A percentile compares a stretch with the other conserved stretches of the same genome.
phyloP scores from a whole-genome alignment of 2,797 vertebrate species.

The Acanthurus tractus region DNA sequence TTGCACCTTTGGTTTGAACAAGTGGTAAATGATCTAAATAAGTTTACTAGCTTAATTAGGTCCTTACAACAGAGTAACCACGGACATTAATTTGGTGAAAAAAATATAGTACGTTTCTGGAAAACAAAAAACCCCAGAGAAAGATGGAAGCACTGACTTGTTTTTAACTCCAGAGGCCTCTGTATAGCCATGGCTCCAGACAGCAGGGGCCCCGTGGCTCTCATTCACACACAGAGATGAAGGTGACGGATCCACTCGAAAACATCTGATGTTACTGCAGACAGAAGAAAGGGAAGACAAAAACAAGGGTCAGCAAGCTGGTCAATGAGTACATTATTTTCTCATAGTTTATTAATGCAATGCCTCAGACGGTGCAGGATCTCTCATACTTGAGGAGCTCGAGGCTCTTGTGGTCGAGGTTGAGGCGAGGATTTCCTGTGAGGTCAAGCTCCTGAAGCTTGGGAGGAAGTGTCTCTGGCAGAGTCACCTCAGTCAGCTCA shows the following conservation, averaged over 20 bases:
- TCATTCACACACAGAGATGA: slow-evolving; percentile 86
- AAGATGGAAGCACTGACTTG: slow-evolving; percentile 87
- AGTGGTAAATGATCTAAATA: neutral
- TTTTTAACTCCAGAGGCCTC: slow-evolving; percentile 96
- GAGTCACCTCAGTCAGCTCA: slow-evolving; percentile 91
- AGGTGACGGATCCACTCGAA: slow-evolving; percentile 93
- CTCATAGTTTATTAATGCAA: neutral
- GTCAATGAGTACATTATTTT: neutral
- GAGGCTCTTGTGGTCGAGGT: slow-evolving; percentile 94
- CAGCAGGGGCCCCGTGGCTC: slow-evolving; percentile 90
- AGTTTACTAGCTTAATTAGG: neutral
- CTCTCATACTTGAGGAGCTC: slow-evolving; percentile 94
- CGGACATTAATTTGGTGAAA: neutral
- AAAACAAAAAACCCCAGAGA: too few relatives aligned
- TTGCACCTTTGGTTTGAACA: neutral
- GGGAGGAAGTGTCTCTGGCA: slow-evolving; percentile 93
- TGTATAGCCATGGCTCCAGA: slow-evolving; percentile 97
- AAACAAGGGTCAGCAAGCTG: neutral
- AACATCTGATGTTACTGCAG: slow-evolving; percentile 94
- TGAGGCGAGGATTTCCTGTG: slow-evolving; percentile 94
- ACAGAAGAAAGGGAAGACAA: neutral
- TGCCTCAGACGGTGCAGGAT: neutral
- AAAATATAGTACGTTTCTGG: neutral
- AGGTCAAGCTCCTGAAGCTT: slow-evolving; percentile 96
- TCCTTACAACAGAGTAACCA: slow-evolving; percentile 8